Percentiles rank a stretch among this genome's conserved stretches.
Evolutionary conservation across 2,797 vertebrate genomes (phyloP).

Genomic region (Rhinella marina): DNA sequence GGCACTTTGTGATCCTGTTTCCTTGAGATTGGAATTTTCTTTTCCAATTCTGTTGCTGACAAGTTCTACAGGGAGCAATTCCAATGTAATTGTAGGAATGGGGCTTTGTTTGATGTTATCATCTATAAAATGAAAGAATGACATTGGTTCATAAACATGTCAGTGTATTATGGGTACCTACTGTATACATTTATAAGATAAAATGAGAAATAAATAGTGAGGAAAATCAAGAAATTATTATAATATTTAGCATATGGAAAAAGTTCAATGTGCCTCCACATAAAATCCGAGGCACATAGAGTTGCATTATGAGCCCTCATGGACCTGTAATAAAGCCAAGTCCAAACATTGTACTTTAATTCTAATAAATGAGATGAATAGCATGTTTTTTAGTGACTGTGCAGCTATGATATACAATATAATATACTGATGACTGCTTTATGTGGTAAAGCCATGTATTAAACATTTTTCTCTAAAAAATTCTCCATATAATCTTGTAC

Average conservation of each 20-base stretch:
- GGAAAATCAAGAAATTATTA: neutral
- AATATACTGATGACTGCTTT: neutral
- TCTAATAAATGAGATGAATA: neutral
- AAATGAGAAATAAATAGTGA: neutral
- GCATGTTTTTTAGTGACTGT: neutral
- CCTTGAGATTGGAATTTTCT: neutral
- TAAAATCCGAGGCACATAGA: neutral
- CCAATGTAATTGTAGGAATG: constrained; percentile 2
- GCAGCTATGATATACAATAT: neutral
- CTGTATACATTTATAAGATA: neutral
- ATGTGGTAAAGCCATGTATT: neutral
- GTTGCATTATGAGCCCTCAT: neutral
- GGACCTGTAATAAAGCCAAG: neutral
- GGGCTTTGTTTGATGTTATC: neutral
- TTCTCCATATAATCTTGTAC: neutral
- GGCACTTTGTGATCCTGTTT: constrained; percentile 33
- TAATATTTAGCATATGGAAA: neutral
- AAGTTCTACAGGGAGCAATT: neutral
- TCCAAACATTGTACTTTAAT: neutral
- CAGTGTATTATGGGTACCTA: neutral
- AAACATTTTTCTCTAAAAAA: neutral
- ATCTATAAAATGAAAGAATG: constrained; percentile 65
- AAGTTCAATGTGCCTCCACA: neutral
- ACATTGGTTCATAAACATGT: neutral
- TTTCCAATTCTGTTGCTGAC: neutral